Base-by-base conservation (phyloP, 2,113 vertebrate genomes). In the Phaethornis superciliosus region DNA sequence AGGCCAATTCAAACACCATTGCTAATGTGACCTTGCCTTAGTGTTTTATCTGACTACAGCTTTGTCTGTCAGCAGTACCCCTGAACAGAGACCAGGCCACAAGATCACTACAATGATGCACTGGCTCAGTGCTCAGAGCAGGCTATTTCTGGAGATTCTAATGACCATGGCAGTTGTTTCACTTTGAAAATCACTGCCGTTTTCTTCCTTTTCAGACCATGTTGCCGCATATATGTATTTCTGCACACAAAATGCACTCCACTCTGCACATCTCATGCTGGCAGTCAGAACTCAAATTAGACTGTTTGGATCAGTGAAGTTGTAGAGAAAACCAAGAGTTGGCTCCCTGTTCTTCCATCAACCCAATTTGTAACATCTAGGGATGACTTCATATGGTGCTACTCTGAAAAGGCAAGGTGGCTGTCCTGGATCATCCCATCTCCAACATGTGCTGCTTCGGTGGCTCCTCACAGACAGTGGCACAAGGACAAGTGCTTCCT, bases 221-320 rank as follows among this genome's bases (percentile, higher is more conserved):
- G 40, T 40, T 40, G 40, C 55, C 69, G 51, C 4, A 2, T 15
- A 32, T 7, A 5, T 5, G 0, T 9, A 3, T 32, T 16, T 75
- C 55, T 55, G 20, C 37, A 16, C 14, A 28, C 6, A 35, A 55
- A 78, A 33, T 0, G 1, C 17, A 33, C 14, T 28, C n/a, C n/a
- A n/a, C n/a, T n/a, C n/a, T n/a, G n/a, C 47, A 10, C 7, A 26
- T n/a, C 46, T 71, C 26, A 63, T 15, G 32, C 8, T 32, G 23
- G 11, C 40, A 78, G 40, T n/a, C 55, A 54, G 54, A 93, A 74
- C 19, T 54, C 65, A 28, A 28, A 49, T 62, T 16, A 75, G 33
- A 32, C 10, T 62, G 10, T 60, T 75, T 79, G 62, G 60, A 75
- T 28, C 24, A 81, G 37, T 30, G n/a, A 18, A 70, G 11, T 5